Conservation (phyloP, 2,113 vertebrate genomes). For the Laticauda colubrina region DNA sequence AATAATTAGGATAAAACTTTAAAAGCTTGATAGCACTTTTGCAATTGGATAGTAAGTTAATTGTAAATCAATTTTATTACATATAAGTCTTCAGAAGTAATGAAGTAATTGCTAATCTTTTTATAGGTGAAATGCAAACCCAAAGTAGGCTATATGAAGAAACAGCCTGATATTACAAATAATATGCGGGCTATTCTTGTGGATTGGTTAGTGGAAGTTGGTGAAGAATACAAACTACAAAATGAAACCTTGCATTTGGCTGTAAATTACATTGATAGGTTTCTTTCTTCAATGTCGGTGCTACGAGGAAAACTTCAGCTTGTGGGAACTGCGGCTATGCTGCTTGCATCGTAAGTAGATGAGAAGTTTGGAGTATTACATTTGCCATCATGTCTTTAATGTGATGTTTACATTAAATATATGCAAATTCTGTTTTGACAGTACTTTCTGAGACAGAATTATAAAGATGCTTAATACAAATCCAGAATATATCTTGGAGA, state of each 20-base stretch:
- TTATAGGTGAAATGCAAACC: conserved; percentile 87
- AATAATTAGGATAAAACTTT: neutral
- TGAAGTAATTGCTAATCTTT: neutral
- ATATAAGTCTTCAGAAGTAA: neutral
- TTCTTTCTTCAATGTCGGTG: conserved; percentile 98
- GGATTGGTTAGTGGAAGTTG: conserved; percentile 98
- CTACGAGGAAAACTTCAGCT: conserved; percentile 95
- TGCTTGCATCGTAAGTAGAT: conserved; percentile 91
- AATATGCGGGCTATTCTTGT: conserved; percentile 97
- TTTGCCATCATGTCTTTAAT: neutral
- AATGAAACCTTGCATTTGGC: conserved; percentile 95
- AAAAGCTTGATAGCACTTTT: neutral
- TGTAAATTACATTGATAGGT: conserved; percentile 97
- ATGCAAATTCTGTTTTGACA: neutral
- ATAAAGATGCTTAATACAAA: neutral
- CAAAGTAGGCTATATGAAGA: conserved; percentile 93
- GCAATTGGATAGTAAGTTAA: neutral
- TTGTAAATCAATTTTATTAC: neutral
- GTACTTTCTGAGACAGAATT: neutral
- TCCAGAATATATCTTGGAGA: neutral
- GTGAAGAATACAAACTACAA: conserved; percentile 96
- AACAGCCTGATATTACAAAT: conserved; percentile 96
- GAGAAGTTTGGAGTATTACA: neutral
- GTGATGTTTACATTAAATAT: neutral
- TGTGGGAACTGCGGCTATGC: conserved; percentile 96